Conservation (phyloP, 2,113 vertebrate species). For the Himantopus leucocephalus region DNA sequence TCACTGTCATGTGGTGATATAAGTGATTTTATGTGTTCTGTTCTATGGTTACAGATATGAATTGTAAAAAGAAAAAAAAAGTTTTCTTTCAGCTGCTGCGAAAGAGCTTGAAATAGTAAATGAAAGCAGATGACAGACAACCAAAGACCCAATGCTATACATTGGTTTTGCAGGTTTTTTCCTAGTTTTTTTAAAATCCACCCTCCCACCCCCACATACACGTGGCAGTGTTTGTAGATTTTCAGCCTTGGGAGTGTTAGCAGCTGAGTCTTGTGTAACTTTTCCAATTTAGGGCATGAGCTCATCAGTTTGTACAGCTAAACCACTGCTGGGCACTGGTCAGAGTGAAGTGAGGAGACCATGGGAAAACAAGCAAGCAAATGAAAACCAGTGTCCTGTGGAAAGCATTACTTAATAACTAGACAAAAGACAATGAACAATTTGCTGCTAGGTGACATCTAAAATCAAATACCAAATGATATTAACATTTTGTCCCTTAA, state of each 20-base stretch:
- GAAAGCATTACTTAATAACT: background rate
- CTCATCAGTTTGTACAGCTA: background rate
- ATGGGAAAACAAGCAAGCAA: background rate
- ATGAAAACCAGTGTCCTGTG: background rate
- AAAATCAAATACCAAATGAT: background rate
- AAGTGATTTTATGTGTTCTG: slow-evolving; percentile 29
- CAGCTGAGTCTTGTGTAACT: slow-evolving; percentile 4
- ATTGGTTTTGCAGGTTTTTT: background rate
- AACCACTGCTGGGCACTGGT: background rate
- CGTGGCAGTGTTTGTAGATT: slow-evolving; percentile 35
- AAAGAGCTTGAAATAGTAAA: background rate
- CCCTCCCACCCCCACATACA: background rate
- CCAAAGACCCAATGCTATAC: background rate
- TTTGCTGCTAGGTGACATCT: background rate
- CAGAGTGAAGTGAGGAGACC: background rate
- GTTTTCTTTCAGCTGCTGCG: background rate
- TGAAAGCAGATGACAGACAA: background rate
- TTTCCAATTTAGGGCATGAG: background rate
- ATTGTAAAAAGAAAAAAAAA: background rate
- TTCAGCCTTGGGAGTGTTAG: background rate
- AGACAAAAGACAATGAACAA: background rate
- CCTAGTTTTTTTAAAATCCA: background rate
- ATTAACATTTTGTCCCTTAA: background rate
- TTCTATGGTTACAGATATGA: background rate
- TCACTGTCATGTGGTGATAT: background rate